These are phyloP conservation scores for Astur gentilis DNA, from an alignment of 2,113 vertebrate species.

Conservation along the genomic window DNA sequence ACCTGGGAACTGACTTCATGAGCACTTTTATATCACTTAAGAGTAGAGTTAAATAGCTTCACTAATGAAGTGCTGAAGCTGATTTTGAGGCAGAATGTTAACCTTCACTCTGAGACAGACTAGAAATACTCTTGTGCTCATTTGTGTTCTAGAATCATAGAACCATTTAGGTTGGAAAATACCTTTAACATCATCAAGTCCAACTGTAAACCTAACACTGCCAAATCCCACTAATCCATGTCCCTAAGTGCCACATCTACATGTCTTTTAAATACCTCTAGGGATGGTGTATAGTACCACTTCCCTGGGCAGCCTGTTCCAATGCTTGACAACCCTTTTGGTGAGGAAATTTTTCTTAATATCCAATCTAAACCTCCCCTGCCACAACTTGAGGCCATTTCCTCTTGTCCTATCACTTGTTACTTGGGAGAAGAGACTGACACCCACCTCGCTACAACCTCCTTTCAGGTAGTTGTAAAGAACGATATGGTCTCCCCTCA, in stretches of 20 bases:
- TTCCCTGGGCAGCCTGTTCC: not conserved
- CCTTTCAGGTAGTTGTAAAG: not conserved
- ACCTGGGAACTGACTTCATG: not conserved
- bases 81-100: not conserved
- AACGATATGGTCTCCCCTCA: not conserved
- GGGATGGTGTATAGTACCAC: not conserved
- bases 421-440: not conserved
- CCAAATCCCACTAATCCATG: not conserved
- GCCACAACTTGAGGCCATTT: not conserved
- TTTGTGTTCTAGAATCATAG: not conserved
- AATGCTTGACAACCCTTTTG: not conserved
- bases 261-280: not conserved
- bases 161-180: not conserved
- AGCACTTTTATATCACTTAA: not conserved
- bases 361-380: not conserved
- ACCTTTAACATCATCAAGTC: not conserved
- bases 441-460: accelerated
- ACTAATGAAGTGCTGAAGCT: not conserved
- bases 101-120: not conserved
- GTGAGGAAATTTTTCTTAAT: not conserved
- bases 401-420: not conserved
- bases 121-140: not conserved
- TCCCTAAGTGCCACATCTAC: not conserved
- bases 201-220: not conserved
- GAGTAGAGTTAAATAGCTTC: not conserved